phyloP scores from a whole-genome alignment of 1,140 invertebrate species.

The Scaptomyza montana region DNA sequence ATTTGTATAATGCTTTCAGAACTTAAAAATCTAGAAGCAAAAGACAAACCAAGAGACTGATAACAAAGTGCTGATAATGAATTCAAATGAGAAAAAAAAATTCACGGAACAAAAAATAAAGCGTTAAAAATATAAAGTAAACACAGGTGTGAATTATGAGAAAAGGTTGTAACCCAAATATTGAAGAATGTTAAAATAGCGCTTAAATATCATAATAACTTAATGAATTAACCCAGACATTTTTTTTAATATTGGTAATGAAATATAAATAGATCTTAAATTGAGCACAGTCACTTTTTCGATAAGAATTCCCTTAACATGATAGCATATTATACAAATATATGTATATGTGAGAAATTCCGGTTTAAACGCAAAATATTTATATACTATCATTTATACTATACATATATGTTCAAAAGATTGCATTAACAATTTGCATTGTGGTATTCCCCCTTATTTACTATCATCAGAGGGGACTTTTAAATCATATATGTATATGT shows the following conservation, averaged over 20 bases:
- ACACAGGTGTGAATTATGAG: conserved; percentile 7
- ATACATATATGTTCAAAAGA: background rate
- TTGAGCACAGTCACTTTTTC: no score
- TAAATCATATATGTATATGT: background rate
- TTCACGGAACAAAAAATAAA: background rate
- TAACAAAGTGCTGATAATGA: conserved; percentile 36
- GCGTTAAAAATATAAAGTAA: conserved; percentile 5
- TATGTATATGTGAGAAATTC: background rate
- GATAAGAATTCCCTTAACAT: no score
- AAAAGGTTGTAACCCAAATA: background rate
- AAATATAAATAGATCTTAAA: no score
- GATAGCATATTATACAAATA: background rate
- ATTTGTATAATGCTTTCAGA: background rate
- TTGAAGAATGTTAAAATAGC: no score
- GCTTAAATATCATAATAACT: no score
- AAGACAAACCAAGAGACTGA: conserved; percentile 21
- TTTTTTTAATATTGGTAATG: no score
- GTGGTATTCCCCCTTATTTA: background rate
- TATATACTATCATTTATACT: no score
- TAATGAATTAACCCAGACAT: no score
- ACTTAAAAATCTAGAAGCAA: conserved; percentile 8
- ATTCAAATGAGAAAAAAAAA: conserved; percentile 12
- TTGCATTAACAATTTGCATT: background rate
- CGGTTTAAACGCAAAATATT: background rate
- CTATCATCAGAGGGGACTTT: background rate